phyloP scores from a whole-genome alignment of 2,113 vertebrate genomes.

The Atherinomorus stipes region DNA sequence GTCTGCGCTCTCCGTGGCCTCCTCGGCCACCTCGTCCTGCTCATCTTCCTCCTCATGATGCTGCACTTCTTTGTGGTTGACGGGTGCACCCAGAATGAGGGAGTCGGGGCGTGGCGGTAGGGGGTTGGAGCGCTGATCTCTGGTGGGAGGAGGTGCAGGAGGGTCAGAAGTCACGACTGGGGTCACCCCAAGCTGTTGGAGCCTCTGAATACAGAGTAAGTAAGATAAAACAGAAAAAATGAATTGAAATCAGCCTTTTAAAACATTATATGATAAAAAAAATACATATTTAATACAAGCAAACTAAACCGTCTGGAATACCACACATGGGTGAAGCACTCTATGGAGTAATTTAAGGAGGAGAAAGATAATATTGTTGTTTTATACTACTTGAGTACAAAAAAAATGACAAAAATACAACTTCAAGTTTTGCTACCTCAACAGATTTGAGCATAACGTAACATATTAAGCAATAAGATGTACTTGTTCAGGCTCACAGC shows the following conservation, averaged over 20 bases:
- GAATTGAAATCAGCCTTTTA: not conserved
- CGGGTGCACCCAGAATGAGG: slow-evolving; percentile 81
- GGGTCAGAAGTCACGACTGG: slow-evolving; percentile 62
- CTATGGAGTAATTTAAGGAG: too few species aligned
- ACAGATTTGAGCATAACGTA: too few species aligned
- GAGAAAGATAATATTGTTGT: too few species aligned
- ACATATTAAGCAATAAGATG: too few species aligned
- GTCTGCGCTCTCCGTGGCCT: slow-evolving; percentile 76
- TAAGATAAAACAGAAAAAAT: not conserved
- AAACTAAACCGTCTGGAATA: too few species aligned
- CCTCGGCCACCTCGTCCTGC: slow-evolving; percentile 84
- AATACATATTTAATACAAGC: too few species aligned
- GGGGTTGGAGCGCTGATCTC: slow-evolving; percentile 75
- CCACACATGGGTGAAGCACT: too few species aligned
- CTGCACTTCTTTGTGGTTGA: slow-evolving; percentile 88
- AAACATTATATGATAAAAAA: not conserved
- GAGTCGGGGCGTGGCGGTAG: slow-evolving; percentile 78
- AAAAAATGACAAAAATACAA: too few species aligned
- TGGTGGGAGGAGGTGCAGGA: slow-evolving; percentile 68
- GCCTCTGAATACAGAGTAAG: slow-evolving; percentile 83
- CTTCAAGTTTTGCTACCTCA: too few species aligned
- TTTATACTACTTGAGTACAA: too few species aligned
- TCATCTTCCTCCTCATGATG: slow-evolving; percentile 81
- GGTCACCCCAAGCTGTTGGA: slow-evolving; percentile 83
- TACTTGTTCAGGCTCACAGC: too few species aligned